These are phyloP conservation scores for Drosophila acutilabella DNA, from an alignment of 2,888 invertebrate genomes.

Conservation along the genomic window DNA sequence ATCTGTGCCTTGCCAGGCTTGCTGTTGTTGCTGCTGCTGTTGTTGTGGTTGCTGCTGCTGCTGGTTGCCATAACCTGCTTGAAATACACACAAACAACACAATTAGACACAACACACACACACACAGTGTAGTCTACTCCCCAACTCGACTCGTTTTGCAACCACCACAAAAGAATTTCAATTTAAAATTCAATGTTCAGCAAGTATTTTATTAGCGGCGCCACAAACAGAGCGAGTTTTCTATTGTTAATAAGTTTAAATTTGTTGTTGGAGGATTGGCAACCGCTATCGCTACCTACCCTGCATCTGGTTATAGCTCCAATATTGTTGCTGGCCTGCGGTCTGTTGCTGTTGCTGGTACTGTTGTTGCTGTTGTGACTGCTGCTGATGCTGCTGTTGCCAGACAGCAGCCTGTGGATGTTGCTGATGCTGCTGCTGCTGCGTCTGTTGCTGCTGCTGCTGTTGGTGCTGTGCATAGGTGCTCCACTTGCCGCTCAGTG, in stretches of 20 bases:
- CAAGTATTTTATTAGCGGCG: constrained; percentile 42
- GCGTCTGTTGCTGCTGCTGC: constrained; percentile 69
- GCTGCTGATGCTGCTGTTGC: constrained; percentile 67
- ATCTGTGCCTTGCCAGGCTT: constrained; percentile 83
- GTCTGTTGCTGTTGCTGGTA: constrained; percentile 60
- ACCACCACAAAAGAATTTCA: constrained; percentile 26
- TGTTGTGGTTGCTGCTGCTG: constrained; percentile 80
- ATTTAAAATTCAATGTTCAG: constrained; percentile 26
- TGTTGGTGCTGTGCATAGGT: constrained; percentile 73
- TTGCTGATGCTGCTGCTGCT: constrained; percentile 50
- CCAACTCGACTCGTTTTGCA: constrained; percentile 13
- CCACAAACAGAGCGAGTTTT: constrained; percentile 42
- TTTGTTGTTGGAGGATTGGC: constrained; percentile 5
- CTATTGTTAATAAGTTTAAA: constrained; percentile 4
- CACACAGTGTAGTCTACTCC: not conserved
- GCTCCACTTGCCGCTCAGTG: constrained; percentile 76
- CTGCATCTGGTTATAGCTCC: constrained; percentile 84
- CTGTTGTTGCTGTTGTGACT: constrained; percentile 56
- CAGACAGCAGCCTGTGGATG: constrained; percentile 60
- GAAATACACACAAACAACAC: constrained; percentile 28
- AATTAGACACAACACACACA: not conserved
- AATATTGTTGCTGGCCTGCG: constrained; percentile 79
- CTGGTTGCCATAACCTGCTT: constrained; percentile 79
- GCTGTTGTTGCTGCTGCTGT: constrained; percentile 82
- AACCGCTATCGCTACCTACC: constrained; percentile 62